These are phyloP conservation scores for Thymelicus sylvestris DNA, from an alignment of 2,888 invertebrate species.

Conservation along the genomic window DNA sequence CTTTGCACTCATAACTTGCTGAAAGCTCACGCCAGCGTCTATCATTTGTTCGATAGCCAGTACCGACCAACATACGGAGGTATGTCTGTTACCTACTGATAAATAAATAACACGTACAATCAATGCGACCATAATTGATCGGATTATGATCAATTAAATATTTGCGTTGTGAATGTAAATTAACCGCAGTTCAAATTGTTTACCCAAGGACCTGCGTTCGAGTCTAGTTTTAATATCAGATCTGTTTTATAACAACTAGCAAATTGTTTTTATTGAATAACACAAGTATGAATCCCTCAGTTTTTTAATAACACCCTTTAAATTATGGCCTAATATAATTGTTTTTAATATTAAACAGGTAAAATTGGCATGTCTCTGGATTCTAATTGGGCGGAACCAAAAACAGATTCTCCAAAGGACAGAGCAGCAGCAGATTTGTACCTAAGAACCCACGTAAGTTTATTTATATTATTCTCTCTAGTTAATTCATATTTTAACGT, in stretches of 20 bases:
- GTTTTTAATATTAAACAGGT: slow-evolving; percentile 60
- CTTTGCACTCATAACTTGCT: slow-evolving; percentile 89
- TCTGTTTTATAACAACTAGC: not conserved
- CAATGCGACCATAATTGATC: slow-evolving; percentile 14
- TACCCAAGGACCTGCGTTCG: slow-evolving; percentile 23
- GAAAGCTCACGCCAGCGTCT: slow-evolving; percentile 89
- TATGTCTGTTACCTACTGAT: slow-evolving; percentile 45
- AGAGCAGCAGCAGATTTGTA: slow-evolving; percentile 86
- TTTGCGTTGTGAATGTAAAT: slow-evolving; percentile 32
- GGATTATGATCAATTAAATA: slow-evolving; percentile 35
- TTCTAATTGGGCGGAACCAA: slow-evolving; percentile 86
- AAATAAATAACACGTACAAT: slow-evolving; percentile 29
- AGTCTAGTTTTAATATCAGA: slow-evolving; percentile 4
- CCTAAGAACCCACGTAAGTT: slow-evolving; percentile 85
- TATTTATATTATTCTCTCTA: not conserved
- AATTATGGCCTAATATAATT: not conserved
- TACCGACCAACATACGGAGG: slow-evolving; percentile 85
- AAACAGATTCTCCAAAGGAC: slow-evolving; percentile 77
- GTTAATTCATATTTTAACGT: too few relatives aligned
- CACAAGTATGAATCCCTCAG: not conserved
- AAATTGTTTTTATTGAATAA: slow-evolving; percentile 6
- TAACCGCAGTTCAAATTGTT: slow-evolving; percentile 25
- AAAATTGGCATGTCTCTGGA: slow-evolving; percentile 86
- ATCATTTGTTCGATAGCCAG: slow-evolving; percentile 85
- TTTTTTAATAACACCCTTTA: too few relatives aligned